Conservation (phyloP, 2,113 vertebrate genomes). For the Campylomormyrus tamandua region DNA sequence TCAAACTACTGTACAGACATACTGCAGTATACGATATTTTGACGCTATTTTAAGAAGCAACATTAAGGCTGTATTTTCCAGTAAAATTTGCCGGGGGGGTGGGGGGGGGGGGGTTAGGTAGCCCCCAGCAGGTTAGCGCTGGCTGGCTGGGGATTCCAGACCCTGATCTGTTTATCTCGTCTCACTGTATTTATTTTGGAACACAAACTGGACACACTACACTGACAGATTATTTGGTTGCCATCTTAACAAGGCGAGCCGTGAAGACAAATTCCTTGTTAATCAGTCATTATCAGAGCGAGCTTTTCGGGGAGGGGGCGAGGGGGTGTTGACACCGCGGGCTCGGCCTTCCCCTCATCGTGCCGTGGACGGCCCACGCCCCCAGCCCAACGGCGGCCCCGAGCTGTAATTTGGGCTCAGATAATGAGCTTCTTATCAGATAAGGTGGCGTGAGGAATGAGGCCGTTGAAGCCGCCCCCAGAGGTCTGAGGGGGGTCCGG, state of each 20-base stretch:
- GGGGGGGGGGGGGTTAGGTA: not conserved
- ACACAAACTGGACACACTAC: conserved; percentile 75
- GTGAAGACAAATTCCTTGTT: conserved; percentile 70
- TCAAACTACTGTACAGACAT: not conserved
- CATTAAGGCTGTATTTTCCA: not conserved
- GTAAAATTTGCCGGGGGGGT: not conserved
- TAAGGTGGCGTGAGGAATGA: conserved; percentile 81
- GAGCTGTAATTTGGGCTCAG: conserved; percentile 67
- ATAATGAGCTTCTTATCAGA: conserved; percentile 81
- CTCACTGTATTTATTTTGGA: conserved; percentile 84
- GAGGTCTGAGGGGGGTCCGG: conserved; percentile 74
- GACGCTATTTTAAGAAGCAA: not conserved
- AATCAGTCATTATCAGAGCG: conserved; percentile 65
- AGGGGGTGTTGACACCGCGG: conserved; percentile 69
- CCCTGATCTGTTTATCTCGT: conserved; percentile 26
- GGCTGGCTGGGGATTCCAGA: not conserved
- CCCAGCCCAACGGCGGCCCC: conserved; percentile 69
- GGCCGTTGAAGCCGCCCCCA: conserved; percentile 64
- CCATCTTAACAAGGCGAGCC: conserved; percentile 70
- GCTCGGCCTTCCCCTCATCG: conserved; percentile 63
- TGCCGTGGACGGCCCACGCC: conserved; percentile 58
- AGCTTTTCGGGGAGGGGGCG: conserved; percentile 58
- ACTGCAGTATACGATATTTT: not conserved
- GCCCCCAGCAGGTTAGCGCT: not conserved
- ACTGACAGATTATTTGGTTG: conserved; percentile 77